Evolutionary conservation across 2,888 invertebrate genomes (phyloP).

Genomic region (Erannis defoliaria): DNA sequence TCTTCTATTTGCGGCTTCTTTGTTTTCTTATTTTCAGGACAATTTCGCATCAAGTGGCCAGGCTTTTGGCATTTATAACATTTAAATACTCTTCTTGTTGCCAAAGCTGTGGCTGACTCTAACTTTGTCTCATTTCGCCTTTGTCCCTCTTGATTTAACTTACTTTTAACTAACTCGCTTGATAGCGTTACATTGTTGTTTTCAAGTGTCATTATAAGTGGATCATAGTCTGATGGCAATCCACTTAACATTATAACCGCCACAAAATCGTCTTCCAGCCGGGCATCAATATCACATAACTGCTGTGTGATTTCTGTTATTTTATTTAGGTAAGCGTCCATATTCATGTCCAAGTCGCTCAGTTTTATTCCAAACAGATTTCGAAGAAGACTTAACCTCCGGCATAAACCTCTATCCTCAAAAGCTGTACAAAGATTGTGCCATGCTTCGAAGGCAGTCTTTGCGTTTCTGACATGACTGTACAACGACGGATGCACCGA

Average conservation of each 20-base stretch:
- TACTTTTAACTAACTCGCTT: too few relatives aligned
- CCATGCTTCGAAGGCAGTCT: neutral
- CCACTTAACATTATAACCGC: neutral
- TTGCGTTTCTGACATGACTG: neutral
- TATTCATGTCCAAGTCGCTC: neutral
- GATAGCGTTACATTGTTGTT: neutral
- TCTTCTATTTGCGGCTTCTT: too few relatives aligned
- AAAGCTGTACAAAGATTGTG: neutral
- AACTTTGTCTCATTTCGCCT: too few relatives aligned
- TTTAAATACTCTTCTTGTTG: too few relatives aligned
- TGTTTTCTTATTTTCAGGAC: too few relatives aligned
- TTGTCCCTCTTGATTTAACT: too few relatives aligned
- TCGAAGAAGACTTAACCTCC: neutral
- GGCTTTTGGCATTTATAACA: too few relatives aligned
- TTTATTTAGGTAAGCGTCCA: neutral
- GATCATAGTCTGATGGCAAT: slow-evolving; percentile 1
- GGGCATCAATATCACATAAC: neutral
- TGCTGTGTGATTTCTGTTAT: neutral
- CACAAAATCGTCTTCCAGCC: neutral
- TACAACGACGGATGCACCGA: neutral
- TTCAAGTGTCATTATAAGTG: neutral
- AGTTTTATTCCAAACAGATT: neutral
- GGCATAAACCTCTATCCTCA: neutral
- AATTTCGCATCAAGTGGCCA: too few relatives aligned
- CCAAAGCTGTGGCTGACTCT: too few relatives aligned